Base-by-base conservation (phyloP, 1,140 invertebrate species). In the Gryon sp. region DNA sequence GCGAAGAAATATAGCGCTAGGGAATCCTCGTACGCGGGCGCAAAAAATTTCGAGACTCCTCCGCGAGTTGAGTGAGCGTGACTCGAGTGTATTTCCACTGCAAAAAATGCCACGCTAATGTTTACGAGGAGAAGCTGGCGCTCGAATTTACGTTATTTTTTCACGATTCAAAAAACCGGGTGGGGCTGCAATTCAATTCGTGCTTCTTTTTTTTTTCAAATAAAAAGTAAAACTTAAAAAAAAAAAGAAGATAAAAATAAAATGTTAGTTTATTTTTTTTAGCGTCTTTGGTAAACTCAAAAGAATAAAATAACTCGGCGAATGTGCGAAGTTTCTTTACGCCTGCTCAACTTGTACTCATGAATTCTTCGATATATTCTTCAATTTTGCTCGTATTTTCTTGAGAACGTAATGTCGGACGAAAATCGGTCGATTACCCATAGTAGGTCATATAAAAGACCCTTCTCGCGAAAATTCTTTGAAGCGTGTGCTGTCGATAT, bases 391-490 rank as follows among this genome's bases (percentile, higher is more conserved):
- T 69, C 34, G 48, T 45, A 9, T 9, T 52, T 75, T 53, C 41
- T 32, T 15, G 52, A 7, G 4, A 26, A 74, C 74, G 69, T 74
- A 86, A 85, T 63, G 78, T 82, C 81, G 81, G 82, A 85, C 81
- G 86, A 82, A 85, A 86, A 87, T 86, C 81, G 80, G 80, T 41
- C 76, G 74, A 80, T 78, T 84, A 79, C 72, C 76, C 79, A 79
- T 73, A 73, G 55, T 77, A 77, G 78, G 60, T 73, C 63, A 62
- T 68, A 74, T 73, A 78, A 80, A 83, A 79, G 79, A 50, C 38
- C 73, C 76, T 76, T n/a, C 63, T 69, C 43, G 52, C 60, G 72
- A 77, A 83, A 80, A 80, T 57, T 82, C 82, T 85, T 87, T 87
- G 83, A 87, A 59, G 81, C 74, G 55, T 65, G 59, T 40, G 70